Percentiles rank a stretch among this genome's conserved stretches.
phyloP scores from a whole-genome alignment of 1,140 invertebrate genomes.

The Drosophila rhopaloa region DNA sequence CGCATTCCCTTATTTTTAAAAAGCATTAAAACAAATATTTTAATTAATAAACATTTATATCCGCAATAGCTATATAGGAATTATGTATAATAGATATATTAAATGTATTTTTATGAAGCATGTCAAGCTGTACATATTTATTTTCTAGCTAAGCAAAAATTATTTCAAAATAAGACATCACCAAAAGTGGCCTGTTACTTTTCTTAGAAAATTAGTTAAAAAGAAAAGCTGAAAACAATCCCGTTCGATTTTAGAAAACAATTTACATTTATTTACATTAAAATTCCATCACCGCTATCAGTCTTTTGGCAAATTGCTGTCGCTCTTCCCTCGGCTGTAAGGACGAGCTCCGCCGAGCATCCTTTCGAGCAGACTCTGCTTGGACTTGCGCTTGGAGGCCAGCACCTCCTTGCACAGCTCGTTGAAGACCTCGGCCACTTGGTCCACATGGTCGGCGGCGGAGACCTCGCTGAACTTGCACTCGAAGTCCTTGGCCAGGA shows the following conservation, averaged over 20 bases:
- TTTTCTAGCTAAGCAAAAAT: too few relatives aligned
- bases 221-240: background rate
- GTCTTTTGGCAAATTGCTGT: slow-evolving; percentile 92
- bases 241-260: slow-evolving; percentile 12
- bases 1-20: background rate
- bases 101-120: too few relatives aligned
- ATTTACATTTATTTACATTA: slow-evolving; percentile 56
- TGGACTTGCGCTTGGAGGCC: slow-evolving; percentile 90
- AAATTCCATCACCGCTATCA: slow-evolving; percentile 83
- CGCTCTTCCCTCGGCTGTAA: slow-evolving; percentile 93
- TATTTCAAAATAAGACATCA: too few relatives aligned
- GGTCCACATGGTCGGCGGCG: slow-evolving; percentile 92
- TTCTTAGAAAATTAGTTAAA: background rate
- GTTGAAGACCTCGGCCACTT: slow-evolving; percentile 93
- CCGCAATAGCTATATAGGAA: too few relatives aligned
- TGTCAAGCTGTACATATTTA: too few relatives aligned
- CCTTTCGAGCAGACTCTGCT: slow-evolving; percentile 92
- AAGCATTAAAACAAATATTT: background rate
- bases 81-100: too few relatives aligned
- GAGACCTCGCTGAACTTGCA: slow-evolving; percentile 95
- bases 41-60: too few relatives aligned
- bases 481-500: slow-evolving; percentile 94
- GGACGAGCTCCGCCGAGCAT: slow-evolving; percentile 91
- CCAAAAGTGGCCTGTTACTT: background rate
- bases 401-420: slow-evolving; percentile 93